A percentile compares a stretch with the other conserved stretches of the same genome.
phyloP scores from a whole-genome alignment of 2,888 invertebrate species.

The Caenorhabditis sinica region DNA sequence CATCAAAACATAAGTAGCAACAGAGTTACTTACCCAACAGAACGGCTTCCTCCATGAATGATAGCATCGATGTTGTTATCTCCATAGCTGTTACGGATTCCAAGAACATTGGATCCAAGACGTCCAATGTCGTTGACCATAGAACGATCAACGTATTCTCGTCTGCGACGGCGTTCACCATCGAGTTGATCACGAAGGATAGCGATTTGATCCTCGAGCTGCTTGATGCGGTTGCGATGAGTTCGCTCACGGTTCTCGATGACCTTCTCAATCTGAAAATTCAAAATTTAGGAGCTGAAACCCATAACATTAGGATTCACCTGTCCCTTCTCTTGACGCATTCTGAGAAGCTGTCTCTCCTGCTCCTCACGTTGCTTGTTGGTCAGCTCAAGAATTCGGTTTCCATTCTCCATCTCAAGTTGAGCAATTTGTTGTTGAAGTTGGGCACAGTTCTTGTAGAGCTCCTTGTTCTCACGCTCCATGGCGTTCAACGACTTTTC shows the following conservation, averaged over 20 bases:
- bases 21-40: constrained; percentile 16
- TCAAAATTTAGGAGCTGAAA: background rate
- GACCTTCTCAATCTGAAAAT: constrained; percentile 80
- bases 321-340: constrained; percentile 82
- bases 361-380: constrained; percentile 83
- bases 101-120: constrained; percentile 77
- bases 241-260: constrained; percentile 82
- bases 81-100: constrained; percentile 72
- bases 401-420: constrained; percentile 83
- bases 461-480: constrained; percentile 83
- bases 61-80: constrained; percentile 76
- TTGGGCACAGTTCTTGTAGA: constrained; percentile 83
- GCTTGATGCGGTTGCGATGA: constrained; percentile 80
- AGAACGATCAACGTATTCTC: constrained; percentile 80
- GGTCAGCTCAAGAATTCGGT: constrained; percentile 82
- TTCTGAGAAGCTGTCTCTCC: constrained; percentile 80
- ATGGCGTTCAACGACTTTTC: constrained; percentile 83
- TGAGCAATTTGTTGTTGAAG: constrained; percentile 83
- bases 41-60: constrained; percentile 69
- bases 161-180: constrained; percentile 77
- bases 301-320: constrained; percentile 31
- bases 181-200: constrained; percentile 82
- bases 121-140: constrained; percentile 80
- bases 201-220: constrained; percentile 81
- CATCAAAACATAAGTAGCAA: background rate